Percentiles rank a stretch among this genome's conserved stretches.
phyloP scores from a whole-genome alignment of 2,797 vertebrate genomes.

The Mastacembelus armatus region DNA sequence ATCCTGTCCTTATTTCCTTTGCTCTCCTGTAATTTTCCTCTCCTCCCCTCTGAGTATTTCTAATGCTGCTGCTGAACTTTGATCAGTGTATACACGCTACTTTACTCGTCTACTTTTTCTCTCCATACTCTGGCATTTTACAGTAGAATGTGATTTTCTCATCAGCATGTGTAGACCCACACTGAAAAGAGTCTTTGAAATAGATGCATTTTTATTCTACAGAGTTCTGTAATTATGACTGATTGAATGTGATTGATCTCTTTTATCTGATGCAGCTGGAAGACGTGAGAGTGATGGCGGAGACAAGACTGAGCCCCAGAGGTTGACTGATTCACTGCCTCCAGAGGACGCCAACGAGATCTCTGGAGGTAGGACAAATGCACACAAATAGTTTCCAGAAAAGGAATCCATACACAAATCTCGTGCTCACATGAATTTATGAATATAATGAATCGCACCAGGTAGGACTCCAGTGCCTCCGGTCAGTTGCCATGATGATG shows the following conservation, averaged over 20 bases:
- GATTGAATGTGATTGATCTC: constrained; percentile 21
- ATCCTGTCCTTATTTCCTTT: neutral
- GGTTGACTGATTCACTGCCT: constrained; percentile 62
- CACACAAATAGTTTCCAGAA: constrained; percentile 48
- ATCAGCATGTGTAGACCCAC: neutral
- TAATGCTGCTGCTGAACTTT: too few species aligned
- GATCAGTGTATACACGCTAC: too few species aligned
- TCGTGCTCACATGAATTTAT: constrained; percentile 10
- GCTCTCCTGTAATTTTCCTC: accelerated
- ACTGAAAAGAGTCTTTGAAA: neutral
- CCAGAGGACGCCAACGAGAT: constrained; percentile 82
- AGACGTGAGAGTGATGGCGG: constrained; percentile 56
- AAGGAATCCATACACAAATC: constrained; percentile 26
- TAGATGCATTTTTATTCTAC: neutral
- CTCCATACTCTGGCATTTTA: too few species aligned
- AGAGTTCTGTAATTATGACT: neutral
- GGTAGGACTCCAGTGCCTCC: constrained; percentile 21
- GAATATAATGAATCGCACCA: constrained; percentile 23
- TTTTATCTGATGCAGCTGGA: constrained; percentile 60
- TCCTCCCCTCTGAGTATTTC: neutral
- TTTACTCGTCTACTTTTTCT: too few species aligned
- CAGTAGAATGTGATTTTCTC: neutral
- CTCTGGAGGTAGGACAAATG: constrained; percentile 79
- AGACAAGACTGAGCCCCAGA: constrained; percentile 70
- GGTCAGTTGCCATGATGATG: constrained; percentile 56